Percentiles rank a stretch among this genome's conserved stretches.
These are phyloP conservation scores for Macrobrachium nipponense DNA, from an alignment of 1,140 invertebrate species.

Conservation along the genomic window DNA sequence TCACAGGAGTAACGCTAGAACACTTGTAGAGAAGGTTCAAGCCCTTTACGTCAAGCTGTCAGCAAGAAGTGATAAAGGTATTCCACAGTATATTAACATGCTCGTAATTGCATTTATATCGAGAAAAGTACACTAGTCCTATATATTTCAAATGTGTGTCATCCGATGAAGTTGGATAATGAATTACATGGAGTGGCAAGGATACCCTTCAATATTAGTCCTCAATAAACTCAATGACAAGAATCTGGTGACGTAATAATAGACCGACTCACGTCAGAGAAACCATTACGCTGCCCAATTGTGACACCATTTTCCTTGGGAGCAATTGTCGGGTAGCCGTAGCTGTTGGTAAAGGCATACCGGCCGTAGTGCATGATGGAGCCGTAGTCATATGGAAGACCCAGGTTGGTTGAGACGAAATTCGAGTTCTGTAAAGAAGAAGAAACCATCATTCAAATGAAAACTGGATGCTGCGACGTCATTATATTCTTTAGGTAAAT, in stretches of 20 bases:
- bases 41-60: conserved; percentile 37
- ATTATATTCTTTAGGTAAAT: background rate
- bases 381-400: conserved; percentile 69
- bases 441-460: background rate
- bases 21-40: conserved; percentile 43
- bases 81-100: background rate
- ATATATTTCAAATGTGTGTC: too few species aligned
- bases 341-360: conserved; percentile 71
- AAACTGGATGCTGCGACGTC: background rate
- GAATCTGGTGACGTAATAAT: too few species aligned
- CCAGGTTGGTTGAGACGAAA: background rate
- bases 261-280: conserved; percentile 60
- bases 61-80: background rate
- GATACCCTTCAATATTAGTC: background rate
- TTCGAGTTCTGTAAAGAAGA: conserved; percentile 7
- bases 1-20: background rate
- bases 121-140: background rate
- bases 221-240: background rate
- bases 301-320: conserved; percentile 66
- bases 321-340: conserved; percentile 68
- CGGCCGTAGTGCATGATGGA: conserved; percentile 73
- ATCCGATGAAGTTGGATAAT: too few species aligned
- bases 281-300: conserved; percentile 70
- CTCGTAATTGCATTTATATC: background rate
- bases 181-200: background rate